phyloP scores from a whole-genome alignment of 2,888 invertebrate genomes.

The Cheilosia impressa region DNA sequence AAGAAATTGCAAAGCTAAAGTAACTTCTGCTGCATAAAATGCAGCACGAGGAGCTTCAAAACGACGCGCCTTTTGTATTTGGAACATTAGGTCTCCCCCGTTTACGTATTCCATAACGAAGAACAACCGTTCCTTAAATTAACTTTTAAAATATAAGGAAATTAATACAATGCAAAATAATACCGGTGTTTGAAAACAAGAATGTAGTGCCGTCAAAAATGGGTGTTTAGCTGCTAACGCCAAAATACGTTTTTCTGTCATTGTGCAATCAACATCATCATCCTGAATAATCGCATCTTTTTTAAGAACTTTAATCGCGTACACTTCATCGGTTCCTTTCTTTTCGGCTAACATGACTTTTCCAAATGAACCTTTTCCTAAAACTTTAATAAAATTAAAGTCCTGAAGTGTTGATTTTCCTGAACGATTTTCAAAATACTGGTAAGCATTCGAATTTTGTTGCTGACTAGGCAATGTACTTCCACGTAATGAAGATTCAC shows the following conservation, averaged over 20 bases:
- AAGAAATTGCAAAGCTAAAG: conserved; percentile 97
- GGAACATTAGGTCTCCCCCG: conserved; percentile 99
- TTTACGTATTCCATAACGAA: conserved; percentile 99
- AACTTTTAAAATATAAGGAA: conserved; percentile 23
- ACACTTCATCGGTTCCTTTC: conserved; percentile 95
- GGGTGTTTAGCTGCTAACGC: conserved; percentile 99
- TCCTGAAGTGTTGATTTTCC: conserved; percentile 91
- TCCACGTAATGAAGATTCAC: conserved; percentile 77
- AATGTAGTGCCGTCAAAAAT: conserved; percentile 98
- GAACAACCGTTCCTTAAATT: conserved; percentile 92
- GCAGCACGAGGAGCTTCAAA: conserved; percentile 97
- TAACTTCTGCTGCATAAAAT: conserved; percentile 99
- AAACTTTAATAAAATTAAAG: conserved; percentile 98
- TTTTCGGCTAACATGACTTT: conserved; percentile 99
- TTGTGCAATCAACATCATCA: conserved; percentile 99
- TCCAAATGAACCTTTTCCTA: conserved; percentile 99
- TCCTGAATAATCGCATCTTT: conserved; percentile 99
- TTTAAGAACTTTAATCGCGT: conserved; percentile 95
- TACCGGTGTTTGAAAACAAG: conserved; percentile 97
- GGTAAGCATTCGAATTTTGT: conserved; percentile 79
- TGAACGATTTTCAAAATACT: conserved; percentile 80
- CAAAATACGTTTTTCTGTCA: conserved; percentile 98
- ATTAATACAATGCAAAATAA: conserved; percentile 1
- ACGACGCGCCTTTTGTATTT: conserved; percentile 98
- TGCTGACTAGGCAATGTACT: conserved; percentile 64